Base-by-base conservation (phyloP, 2,797 vertebrate species). In the Sardinella longiceps region DNA sequence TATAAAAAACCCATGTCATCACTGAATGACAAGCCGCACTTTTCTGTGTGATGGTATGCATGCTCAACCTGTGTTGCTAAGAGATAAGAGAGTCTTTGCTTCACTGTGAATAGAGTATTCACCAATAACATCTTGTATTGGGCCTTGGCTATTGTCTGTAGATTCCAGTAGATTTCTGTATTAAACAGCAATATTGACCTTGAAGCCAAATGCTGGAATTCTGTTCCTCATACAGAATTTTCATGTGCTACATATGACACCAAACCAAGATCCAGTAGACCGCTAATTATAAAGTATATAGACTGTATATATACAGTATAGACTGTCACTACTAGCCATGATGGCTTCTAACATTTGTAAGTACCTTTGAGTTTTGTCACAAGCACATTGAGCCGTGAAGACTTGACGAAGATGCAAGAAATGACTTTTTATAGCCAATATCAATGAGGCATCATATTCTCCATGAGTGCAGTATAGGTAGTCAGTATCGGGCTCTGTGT, bases 1-100 rank as follows among this genome's bases (percentile, higher is more conserved):
- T 43, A 43, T 77, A 43, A 77, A 39, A 43, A 18, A 77, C 33
- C 14, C 1, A 37, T 43, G 70, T 77, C 70, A 37, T 77, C 18
- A 10, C 37, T 23, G 28, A 43, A 39, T 77, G 33, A 70, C 30
- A 15, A 77, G 70, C 33, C 20, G 66, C 33, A 18, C 33, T 77
- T 23, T 43, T 77, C n/a, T 77, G 23, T 43, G 43, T 37, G 11
- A 77, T 77, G 70, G 33, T 39, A 74, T 74, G 66, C 66, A 74
- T 23, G 66, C 33, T 39, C 30, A 9, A 43, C 33, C 18, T 77
- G 70, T 77, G 33, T 77, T 77, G 70, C 66, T 74, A 74, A 33
- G 70, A 14, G 37, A 77, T 39, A 5, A 20, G n/a, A n/a, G n/a
- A n/a, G 23, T 53, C 23, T 77, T 23, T 77, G 18, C 15, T 23